These are phyloP conservation scores for Gyps fulvus DNA, from an alignment of 2,113 vertebrate species.

Conservation along the genomic window DNA sequence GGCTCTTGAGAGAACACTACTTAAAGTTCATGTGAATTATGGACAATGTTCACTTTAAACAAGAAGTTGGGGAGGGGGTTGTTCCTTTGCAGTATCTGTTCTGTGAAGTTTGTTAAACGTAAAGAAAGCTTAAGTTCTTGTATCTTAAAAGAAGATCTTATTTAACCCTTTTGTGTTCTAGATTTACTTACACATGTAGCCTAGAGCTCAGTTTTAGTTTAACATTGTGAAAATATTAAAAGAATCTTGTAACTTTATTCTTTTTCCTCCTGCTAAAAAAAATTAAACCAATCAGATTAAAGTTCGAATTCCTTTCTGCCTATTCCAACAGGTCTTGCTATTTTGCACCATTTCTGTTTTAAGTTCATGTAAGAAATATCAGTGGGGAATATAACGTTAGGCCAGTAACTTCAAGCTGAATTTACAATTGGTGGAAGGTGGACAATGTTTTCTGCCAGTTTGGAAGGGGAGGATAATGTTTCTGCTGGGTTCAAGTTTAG, in stretches of 20 bases:
- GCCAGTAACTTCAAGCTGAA: not conserved
- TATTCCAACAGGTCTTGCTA: constrained; percentile 52
- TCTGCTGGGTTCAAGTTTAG: not conserved
- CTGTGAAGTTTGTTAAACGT: constrained; percentile 85
- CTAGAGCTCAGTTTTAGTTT: constrained; percentile 92
- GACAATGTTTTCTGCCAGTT: not conserved
- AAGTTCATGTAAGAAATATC: not conserved
- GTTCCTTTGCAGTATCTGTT: constrained; percentile 83
- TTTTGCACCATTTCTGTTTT: constrained; percentile 39
- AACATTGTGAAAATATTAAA: constrained; percentile 88
- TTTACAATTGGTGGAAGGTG: not conserved
- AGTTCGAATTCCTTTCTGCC: constrained; percentile 71
- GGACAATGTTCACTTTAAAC: constrained; percentile 67
- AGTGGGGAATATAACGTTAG: not conserved
- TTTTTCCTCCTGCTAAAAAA: constrained; percentile 89
- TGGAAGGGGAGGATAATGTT: not conserved
- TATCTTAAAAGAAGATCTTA: constrained; percentile 91
- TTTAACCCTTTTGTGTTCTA: constrained; percentile 95
- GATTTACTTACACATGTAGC: constrained; percentile 93
- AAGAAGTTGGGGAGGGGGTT: constrained; percentile 63
- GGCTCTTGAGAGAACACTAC: constrained; percentile 64
- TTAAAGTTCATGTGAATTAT: constrained; percentile 56
- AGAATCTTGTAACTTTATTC: constrained; percentile 87
- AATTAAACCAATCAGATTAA: constrained; percentile 93
- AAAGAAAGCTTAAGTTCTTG: constrained; percentile 88